Percentiles rank a stretch among this genome's conserved stretches.
phyloP scores from a whole-genome alignment of 2,888 invertebrate genomes.

The Rutpela maculata region DNA sequence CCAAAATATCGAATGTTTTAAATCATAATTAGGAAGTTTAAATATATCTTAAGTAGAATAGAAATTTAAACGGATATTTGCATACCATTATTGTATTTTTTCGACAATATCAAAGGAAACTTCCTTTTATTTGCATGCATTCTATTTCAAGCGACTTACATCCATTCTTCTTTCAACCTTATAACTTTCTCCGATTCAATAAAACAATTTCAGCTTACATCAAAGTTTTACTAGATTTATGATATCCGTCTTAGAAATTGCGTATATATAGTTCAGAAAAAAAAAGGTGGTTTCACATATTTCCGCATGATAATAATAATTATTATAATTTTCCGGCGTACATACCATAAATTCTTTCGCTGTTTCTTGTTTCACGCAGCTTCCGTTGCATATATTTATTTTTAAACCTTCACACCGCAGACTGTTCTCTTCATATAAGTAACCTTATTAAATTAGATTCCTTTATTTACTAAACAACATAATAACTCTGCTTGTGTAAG shows the following conservation, averaged over 20 bases:
- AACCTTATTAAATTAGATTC: slow-evolving; percentile 14
- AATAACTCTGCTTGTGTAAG: neutral
- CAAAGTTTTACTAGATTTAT: neutral
- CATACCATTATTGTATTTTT: neutral
- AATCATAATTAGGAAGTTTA: too few species aligned
- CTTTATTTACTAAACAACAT: slow-evolving; percentile 7
- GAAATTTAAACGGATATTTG: too few species aligned
- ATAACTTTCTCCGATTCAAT: neutral
- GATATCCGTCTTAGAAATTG: neutral
- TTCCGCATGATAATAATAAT: slow-evolving; percentile 27
- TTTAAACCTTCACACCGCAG: slow-evolving; percentile 11
- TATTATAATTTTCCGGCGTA: neutral
- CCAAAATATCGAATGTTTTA: too few species aligned
- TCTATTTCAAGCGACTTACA: neutral
- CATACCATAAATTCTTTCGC: neutral
- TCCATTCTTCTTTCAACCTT: neutral
- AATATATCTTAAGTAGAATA: too few species aligned
- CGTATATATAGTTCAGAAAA: neutral
- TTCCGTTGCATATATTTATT: slow-evolving; percentile 24
- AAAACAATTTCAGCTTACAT: neutral
- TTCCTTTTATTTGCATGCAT: neutral
- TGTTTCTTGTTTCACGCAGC: slow-evolving; percentile 10
- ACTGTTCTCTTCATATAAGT: slow-evolving; percentile 3
- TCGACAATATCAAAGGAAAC: neutral
- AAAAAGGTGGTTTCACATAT: neutral